These are phyloP conservation scores for Lithophane leautieri DNA, from an alignment of 2,888 invertebrate genomes.

Conservation along the genomic window DNA sequence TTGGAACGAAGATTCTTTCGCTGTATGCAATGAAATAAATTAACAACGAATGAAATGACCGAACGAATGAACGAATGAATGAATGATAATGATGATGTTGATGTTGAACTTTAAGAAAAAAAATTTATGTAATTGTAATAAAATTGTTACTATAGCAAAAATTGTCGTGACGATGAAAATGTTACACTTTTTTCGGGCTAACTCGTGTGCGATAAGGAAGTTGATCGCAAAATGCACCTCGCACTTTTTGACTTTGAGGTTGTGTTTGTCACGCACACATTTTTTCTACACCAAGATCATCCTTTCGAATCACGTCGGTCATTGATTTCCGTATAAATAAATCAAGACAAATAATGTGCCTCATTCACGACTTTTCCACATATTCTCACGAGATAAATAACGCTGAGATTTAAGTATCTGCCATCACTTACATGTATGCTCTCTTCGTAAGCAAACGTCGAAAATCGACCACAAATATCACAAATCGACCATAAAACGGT, in stretches of 20 bases:
- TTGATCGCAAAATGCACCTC: not conserved
- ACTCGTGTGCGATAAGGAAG: no score
- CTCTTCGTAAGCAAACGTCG: slow-evolving; percentile 31
- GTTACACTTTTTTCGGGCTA: no score
- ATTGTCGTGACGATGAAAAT: no score
- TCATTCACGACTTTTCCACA: not conserved
- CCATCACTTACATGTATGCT: slow-evolving; percentile 20
- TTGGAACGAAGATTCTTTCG: no score
- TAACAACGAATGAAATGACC: not conserved
- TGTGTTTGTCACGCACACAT: not conserved
- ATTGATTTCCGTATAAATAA: not conserved
- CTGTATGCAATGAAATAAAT: not conserved
- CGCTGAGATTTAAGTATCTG: slow-evolving; percentile 11
- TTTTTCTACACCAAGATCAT: not conserved
- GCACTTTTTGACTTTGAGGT: not conserved
- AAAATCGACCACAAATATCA: slow-evolving; percentile 61
- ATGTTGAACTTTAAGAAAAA: no score
- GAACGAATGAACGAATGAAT: no score
- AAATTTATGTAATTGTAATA: no score
- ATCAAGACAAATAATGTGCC: not conserved
- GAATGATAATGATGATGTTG: no score
- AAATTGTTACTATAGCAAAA: no score
- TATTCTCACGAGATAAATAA: not conserved
- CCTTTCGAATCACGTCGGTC: not conserved
- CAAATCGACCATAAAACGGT: slow-evolving; percentile 64